Conservation (phyloP, 2,113 vertebrate species). For the Amphiprion percula region DNA sequence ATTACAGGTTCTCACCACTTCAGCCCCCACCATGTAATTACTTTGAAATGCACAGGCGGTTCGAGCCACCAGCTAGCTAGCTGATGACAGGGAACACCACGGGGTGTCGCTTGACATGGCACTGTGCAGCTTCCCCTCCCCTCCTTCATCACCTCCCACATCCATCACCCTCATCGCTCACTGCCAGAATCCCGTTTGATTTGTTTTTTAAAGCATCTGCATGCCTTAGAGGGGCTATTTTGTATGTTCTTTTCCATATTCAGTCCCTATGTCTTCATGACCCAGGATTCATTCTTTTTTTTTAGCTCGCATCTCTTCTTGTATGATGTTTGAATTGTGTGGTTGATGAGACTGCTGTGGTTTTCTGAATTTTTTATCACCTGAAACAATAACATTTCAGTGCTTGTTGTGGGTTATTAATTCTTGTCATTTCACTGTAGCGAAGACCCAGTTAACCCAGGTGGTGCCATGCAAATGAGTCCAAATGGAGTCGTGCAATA, state of each 20-base stretch:
- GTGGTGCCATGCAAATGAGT: background rate
- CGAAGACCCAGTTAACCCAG: background rate
- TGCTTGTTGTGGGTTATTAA: background rate
- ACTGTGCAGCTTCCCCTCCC: background rate
- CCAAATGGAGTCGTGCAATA: background rate
- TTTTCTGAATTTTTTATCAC: conserved; percentile 17
- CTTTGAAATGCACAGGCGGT: conserved; percentile 29
- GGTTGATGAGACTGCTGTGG: conserved; percentile 17
- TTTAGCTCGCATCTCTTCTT: conserved; percentile 10
- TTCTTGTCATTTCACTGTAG: background rate
- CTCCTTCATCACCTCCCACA: conserved; percentile 8
- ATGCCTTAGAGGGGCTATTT: conserved; percentile 42
- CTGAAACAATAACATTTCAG: background rate
- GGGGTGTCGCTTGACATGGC: conserved; percentile 32
- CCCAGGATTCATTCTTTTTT: conserved; percentile 30
- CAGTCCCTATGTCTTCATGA: conserved; percentile 9
- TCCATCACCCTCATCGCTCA: conserved; percentile 28
- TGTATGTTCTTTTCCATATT: conserved; percentile 34
- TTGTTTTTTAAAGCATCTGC: conserved; percentile 38
- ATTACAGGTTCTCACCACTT: conserved; percentile 60
- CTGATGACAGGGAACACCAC: conserved; percentile 44
- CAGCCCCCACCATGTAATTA: conserved; percentile 55
- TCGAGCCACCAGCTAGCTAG: conserved; percentile 39
- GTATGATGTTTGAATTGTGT: conserved; percentile 16
- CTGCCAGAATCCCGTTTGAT: conserved; percentile 47